Evolutionary conservation across 2,888 invertebrate genomes (phyloP), one percentile per base, ranked within the genome.

Genomic region (Branchipolynoe longqiensis): DNA sequence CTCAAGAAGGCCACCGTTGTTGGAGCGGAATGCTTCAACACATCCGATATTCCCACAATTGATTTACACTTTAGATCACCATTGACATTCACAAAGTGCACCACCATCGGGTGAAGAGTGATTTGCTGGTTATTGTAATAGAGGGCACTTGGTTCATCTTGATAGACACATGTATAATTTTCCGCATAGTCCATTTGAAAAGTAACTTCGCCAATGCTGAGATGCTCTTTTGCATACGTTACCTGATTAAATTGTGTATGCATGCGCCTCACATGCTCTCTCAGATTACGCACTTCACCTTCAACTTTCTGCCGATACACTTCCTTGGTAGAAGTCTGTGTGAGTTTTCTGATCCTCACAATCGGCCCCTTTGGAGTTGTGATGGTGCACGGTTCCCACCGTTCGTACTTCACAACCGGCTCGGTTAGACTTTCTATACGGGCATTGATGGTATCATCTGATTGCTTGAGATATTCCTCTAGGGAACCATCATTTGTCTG

Each of bases 151-250:
- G 85, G 85, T 84, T 88, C 88, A 62, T 86, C 74, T 78, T 88
- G 87, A 58, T 87, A 88, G 12, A 62, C 54, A 1, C 86, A 48
- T 58, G 85, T 62, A 4, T 88, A 33, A 56, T 89, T 90, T 74
- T 89, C 88, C 95, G 95, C 92, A 95, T 95, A 95, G 96, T 96
- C 90, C 97, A 95, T 73, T 14, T 41, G 40, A 28, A 78, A 14
- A 41, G 36, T 41, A 3, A 28, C 40, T 18, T 78, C 78, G 12
- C 4, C n/a, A 22, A 48, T 40, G 3, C 18, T 25, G 3, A 78
- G 18, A 12, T 8, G 3, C 14, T 8, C 12, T 40, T 41, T 78
- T 2, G 41, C 41, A 25, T 14, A 18, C 12, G 22, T 40, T 22
- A 78, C 8, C 48, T 40, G 41, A 3, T 12, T 3, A 25, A 18